A percentile compares a stretch with the other conserved stretches of the same genome.
Conservation (phyloP, 2,113 vertebrate species). For the Martes martes region DNA sequence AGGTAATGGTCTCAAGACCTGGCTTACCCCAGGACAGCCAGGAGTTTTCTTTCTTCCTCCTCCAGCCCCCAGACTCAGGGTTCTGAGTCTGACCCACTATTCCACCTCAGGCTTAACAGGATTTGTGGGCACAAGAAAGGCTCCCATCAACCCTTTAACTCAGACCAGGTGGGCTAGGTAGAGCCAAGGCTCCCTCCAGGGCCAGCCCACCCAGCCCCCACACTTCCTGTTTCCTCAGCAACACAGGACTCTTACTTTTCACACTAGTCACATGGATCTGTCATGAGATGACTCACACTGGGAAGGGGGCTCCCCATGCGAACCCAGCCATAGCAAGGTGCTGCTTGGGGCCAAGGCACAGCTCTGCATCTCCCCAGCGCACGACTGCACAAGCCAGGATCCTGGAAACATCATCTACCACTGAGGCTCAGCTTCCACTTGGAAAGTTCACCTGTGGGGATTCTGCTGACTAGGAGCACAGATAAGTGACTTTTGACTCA, state of each 20-base stretch:
- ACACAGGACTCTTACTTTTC: slow-evolving; percentile 64
- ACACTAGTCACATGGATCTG: slow-evolving; percentile 19
- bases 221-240: slow-evolving; percentile 49
- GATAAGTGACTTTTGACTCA: neutral
- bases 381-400: neutral
- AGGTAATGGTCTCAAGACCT: neutral
- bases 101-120: neutral
- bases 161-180: neutral
- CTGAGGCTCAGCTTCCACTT: neutral
- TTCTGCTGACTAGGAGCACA: neutral
- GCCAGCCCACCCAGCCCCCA: neutral
- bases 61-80: neutral
- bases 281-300: slow-evolving; percentile 50
- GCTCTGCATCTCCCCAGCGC: neutral
- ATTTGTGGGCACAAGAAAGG: neutral
- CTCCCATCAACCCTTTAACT: neutral
- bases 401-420: neutral
- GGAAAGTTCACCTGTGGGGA: neutral
- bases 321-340: neutral
- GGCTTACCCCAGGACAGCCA: neutral
- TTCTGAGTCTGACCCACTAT: neutral
- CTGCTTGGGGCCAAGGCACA: neutral
- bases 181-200: neutral
- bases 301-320: neutral
- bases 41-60: neutral